Conservation (phyloP, 2,797 vertebrate species). For the Xerus rutilus region DNA sequence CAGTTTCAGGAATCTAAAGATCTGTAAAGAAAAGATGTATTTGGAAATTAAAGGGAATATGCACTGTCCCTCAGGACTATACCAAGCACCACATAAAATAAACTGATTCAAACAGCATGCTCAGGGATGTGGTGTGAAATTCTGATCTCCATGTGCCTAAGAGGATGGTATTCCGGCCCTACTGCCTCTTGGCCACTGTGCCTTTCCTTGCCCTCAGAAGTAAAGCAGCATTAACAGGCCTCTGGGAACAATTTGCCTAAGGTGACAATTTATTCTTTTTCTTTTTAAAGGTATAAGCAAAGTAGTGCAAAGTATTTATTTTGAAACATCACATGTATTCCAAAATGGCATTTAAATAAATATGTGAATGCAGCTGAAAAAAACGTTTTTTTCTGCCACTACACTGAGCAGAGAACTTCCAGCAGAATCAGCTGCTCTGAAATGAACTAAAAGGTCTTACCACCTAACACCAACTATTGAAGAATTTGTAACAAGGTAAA, state of each 20-base stretch:
- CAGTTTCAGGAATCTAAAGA: slow-evolving; percentile 90
- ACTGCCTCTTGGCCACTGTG: not conserved
- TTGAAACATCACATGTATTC: not conserved
- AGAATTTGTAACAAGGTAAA: not conserved
- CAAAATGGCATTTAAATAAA: slow-evolving; percentile 53
- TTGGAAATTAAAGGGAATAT: slow-evolving; percentile 55
- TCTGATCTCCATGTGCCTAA: slow-evolving; percentile 67
- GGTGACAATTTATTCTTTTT: slow-evolving; percentile 22
- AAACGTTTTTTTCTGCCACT: slow-evolving; percentile 14
- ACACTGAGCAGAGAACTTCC: not conserved
- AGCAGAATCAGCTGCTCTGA: slow-evolving; percentile 12
- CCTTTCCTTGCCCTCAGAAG: not conserved
- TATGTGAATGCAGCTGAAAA: not conserved
- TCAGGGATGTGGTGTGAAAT: slow-evolving; percentile 66
- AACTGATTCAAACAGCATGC: slow-evolving; percentile 65
- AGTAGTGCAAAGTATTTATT: not conserved
- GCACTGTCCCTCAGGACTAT: not conserved
- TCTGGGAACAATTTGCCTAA: slow-evolving; percentile 7
- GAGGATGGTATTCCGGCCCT: not conserved
- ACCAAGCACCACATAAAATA: not conserved
- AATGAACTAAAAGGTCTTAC: slow-evolving; percentile 40
- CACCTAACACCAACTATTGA: not conserved
- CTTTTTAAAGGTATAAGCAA: slow-evolving; percentile 12
- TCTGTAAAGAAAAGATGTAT: slow-evolving; percentile 83
- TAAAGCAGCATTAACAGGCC: not conserved